Evolutionary conservation across 2,113 vertebrate species (phyloP).

Genomic region (Ahaetulla prasina): DNA sequence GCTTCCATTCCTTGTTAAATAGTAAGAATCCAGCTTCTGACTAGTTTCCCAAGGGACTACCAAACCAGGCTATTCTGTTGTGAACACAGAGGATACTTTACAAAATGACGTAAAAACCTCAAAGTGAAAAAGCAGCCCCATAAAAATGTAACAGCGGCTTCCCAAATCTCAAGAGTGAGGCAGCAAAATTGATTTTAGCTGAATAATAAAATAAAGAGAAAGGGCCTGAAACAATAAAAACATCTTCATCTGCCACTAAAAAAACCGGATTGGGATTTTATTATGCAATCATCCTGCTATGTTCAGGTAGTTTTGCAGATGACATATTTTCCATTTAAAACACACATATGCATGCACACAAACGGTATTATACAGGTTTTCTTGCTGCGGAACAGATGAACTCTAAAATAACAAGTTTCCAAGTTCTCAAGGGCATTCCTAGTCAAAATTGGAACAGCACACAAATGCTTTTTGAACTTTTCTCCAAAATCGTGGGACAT

Average conservation of each 20-base stretch:
- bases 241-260: background rate
- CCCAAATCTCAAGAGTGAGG: background rate
- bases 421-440: background rate
- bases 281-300: background rate
- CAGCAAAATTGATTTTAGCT: background rate
- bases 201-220: background rate
- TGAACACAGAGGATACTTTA: background rate
- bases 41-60: background rate
- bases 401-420: background rate
- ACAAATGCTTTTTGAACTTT: background rate
- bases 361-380: background rate
- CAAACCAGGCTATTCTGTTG: background rate
- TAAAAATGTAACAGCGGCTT: background rate
- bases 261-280: background rate
- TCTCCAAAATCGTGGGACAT: background rate
- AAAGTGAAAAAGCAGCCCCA: background rate
- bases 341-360: background rate
- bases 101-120: background rate
- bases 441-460: background rate
- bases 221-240: background rate
- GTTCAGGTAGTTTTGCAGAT: background rate
- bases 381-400: background rate
- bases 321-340: background rate
- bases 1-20: background rate
- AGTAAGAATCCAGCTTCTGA: background rate